phyloP scores from a whole-genome alignment of 1,140 invertebrate species.

The Frieseomelitta varia region DNA sequence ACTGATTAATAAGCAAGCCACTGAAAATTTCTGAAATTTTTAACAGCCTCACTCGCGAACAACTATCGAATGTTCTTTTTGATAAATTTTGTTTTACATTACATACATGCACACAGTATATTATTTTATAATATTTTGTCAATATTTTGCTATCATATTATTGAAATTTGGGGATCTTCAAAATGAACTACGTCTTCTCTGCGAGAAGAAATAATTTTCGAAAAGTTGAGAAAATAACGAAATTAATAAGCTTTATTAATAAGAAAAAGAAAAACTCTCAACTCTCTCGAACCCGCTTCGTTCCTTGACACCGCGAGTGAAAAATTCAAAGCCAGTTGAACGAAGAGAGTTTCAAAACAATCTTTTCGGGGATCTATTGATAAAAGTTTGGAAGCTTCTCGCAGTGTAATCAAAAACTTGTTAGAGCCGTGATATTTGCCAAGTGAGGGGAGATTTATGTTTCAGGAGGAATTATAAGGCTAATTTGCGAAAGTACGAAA shows the following conservation, averaged over 20 bases:
- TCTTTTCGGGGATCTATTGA: too few species aligned
- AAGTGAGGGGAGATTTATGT: neutral
- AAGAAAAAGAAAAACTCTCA: too few species aligned
- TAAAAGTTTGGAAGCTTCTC: neutral
- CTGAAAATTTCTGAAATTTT: neutral
- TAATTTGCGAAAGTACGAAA: neutral
- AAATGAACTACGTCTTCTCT: too few species aligned
- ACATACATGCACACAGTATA: too few species aligned
- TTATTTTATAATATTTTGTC: too few species aligned
- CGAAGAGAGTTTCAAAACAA: neutral
- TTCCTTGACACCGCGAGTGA: neutral
- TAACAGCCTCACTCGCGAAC: neutral
- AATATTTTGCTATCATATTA: too few species aligned
- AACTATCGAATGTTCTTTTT: neutral
- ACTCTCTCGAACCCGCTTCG: too few species aligned
- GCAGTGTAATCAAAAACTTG: neutral
- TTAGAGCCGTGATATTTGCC: neutral
- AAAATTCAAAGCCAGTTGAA: neutral
- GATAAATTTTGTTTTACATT: too few species aligned
- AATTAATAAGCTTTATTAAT: too few species aligned
- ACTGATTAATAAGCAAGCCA: neutral
- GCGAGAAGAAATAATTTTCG: too few species aligned
- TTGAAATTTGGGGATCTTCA: too few species aligned
- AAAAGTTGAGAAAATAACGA: too few species aligned
- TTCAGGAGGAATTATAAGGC: neutral